phyloP scores from a whole-genome alignment of 2,113 vertebrate genomes.

The Podarcis cretensis region DNA sequence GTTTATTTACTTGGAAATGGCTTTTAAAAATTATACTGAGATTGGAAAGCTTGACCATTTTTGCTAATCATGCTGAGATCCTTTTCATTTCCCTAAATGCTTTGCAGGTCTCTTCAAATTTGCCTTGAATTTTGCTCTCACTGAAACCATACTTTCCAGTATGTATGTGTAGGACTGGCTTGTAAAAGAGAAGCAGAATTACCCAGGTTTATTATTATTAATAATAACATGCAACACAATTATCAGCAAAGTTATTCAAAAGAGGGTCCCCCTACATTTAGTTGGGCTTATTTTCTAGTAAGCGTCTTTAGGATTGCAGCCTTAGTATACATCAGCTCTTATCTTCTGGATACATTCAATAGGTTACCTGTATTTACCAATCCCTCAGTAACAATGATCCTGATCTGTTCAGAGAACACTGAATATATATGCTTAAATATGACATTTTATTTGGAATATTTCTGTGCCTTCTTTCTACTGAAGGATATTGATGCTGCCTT shows the following conservation, averaged over 20 bases:
- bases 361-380: not conserved
- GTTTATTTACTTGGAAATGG: not conserved
- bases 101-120: not conserved
- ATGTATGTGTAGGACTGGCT: not conserved
- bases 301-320: not conserved
- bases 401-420: not conserved
- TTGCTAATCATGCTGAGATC: not conserved
- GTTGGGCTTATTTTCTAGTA: not conserved
- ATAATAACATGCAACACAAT: not conserved
- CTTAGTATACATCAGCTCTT: not conserved
- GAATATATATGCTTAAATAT: not conserved
- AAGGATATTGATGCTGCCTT: not conserved
- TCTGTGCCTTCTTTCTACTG: not conserved
- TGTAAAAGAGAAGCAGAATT: not conserved
- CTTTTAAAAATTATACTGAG: not conserved
- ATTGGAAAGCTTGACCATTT: not conserved
- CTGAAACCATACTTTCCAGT: not conserved
- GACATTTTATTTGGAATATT: not conserved
- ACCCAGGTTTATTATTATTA: not conserved
- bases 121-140: not conserved
- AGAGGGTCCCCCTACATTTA: not conserved
- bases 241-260: not conserved
- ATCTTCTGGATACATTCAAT: not conserved
- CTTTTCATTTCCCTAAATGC: not conserved
- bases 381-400: not conserved